These are phyloP conservation scores for Psococerastis gibbosa DNA, from an alignment of 2,888 invertebrate genomes.

Conservation along the genomic window DNA sequence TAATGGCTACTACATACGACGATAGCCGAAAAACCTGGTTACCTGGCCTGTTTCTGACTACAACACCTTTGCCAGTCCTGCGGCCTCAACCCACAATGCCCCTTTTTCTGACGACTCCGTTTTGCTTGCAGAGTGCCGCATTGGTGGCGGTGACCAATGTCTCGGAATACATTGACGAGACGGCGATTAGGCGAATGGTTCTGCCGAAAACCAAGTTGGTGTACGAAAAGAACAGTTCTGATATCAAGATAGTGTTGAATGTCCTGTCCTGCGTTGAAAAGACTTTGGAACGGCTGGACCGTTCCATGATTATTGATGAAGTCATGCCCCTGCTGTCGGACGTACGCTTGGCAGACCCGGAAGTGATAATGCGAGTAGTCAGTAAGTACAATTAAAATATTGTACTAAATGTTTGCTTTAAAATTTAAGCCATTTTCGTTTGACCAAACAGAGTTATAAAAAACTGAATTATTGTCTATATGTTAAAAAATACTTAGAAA, in stretches of 20 bases:
- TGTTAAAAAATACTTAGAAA: too few species aligned
- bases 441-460: too few species aligned
- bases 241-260: slow-evolving; percentile 60
- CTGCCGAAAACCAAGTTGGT: slow-evolving; percentile 64
- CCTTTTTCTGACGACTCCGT: too few species aligned
- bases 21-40: too few species aligned
- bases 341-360: slow-evolving; percentile 71
- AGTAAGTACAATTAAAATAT: slow-evolving; percentile 48
- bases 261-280: slow-evolving; percentile 62
- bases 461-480: too few species aligned
- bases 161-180: slow-evolving; percentile 65
- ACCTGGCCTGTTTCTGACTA: too few species aligned
- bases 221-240: slow-evolving; percentile 59
- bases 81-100: too few species aligned
- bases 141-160: slow-evolving; percentile 73
- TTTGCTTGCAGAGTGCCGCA: slow-evolving; percentile 70
- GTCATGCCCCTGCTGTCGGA: slow-evolving; percentile 76
- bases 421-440: too few species aligned
- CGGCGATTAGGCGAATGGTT: slow-evolving; percentile 57
- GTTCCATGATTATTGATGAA: slow-evolving; percentile 72
- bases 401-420: too few species aligned
- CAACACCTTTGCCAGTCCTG: too few species aligned
- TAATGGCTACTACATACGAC: too few species aligned
- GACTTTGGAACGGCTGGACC: slow-evolving; percentile 66
- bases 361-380: slow-evolving; percentile 74